Evolutionary conservation across 92 coral and sea anemone species (phyloP), one percentile per base, ranked within the genome.

Genomic region (Epizoanthus ramosus): DNA sequence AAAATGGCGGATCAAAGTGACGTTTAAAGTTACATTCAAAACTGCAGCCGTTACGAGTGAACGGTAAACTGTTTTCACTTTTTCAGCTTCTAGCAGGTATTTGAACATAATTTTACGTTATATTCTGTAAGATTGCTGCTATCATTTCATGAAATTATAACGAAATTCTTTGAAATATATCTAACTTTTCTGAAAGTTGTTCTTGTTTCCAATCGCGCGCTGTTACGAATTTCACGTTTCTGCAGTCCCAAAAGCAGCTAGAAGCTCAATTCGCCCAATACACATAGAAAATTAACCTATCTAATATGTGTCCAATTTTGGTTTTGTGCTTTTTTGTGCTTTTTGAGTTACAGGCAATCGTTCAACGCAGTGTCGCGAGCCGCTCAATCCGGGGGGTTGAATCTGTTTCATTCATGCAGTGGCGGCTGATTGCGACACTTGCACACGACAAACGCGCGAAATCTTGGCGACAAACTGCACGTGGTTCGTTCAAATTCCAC

Each of bases 321-420:
- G 37, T 71, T 71, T 71, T 71, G 75, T 72, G 77, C 77, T 72
- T 72, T 50, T 50, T 72, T 72, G 77, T 72, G 41, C 77, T 72
- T 72, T 72, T 52, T 1, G n/a, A 59, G 65, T 59, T 59, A 59
- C 28, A 9, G 65, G 60, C 33, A 8, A 43, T 72, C 45, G 1
- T 18, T 71, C 45, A 53, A 25, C 63, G 13, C 10, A 31, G 73
- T 68, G 71, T 66, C 45, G 71, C 45, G 43, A 66, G 47, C 43
- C 71, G 22, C 71, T 66, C 71, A 24, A 61, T n/a, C n/a, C 67
- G 24, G 67, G n/a, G 66, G n/a, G n/a, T n/a, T n/a, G n/a, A n/a
- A n/a, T n/a, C n/a, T n/a, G 6, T 66, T 66, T 22, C 70, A 18
- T 1, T 0, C 8, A 63, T 63, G 68, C 68, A 19, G 8, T 63